Conservation (phyloP, 2,797 vertebrate species). For the Poecilia picta region DNA sequence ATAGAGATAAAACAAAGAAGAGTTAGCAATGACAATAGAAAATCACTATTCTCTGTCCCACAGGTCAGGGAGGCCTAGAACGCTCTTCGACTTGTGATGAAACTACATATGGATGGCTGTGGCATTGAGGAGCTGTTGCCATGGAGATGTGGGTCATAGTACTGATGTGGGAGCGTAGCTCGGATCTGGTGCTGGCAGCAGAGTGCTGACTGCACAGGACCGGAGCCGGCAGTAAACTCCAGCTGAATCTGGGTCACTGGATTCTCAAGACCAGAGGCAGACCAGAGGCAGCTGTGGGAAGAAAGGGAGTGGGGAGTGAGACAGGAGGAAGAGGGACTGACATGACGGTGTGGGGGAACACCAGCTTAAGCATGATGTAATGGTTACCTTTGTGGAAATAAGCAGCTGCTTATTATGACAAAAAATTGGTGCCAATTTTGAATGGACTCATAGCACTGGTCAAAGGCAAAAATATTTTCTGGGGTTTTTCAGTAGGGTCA, state of each 20-base stretch:
- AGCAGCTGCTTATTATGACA: too few species aligned
- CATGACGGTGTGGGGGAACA: constrained; percentile 17
- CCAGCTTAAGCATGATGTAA: constrained; percentile 4
- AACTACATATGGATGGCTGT: constrained; percentile 34
- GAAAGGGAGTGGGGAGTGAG: not conserved
- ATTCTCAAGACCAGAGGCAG: constrained; percentile 84
- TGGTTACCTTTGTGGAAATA: too few species aligned
- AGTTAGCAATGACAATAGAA: not conserved
- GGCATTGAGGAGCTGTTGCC: constrained; percentile 80
- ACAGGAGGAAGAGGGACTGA: not conserved
- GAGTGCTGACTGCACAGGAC: constrained; percentile 64
- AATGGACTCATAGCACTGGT: not conserved
- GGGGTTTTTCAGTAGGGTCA: too few species aligned
- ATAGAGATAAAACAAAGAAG: constrained; percentile 8
- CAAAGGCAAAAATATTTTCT: too few species aligned
- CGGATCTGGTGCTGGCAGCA: constrained; percentile 75
- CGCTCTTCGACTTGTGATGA: constrained; percentile 4
- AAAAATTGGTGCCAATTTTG: not conserved
- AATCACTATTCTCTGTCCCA: constrained; percentile 31
- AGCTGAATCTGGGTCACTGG: constrained; percentile 88
- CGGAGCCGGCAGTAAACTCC: constrained; percentile 79
- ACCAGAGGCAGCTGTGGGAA: not conserved
- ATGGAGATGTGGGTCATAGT: constrained; percentile 89
- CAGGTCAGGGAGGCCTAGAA: constrained; percentile 43
- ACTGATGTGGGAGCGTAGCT: constrained; percentile 79